phyloP scores from a whole-genome alignment of 2,797 vertebrate genomes.

The Pyrocephalus nanus region DNA sequence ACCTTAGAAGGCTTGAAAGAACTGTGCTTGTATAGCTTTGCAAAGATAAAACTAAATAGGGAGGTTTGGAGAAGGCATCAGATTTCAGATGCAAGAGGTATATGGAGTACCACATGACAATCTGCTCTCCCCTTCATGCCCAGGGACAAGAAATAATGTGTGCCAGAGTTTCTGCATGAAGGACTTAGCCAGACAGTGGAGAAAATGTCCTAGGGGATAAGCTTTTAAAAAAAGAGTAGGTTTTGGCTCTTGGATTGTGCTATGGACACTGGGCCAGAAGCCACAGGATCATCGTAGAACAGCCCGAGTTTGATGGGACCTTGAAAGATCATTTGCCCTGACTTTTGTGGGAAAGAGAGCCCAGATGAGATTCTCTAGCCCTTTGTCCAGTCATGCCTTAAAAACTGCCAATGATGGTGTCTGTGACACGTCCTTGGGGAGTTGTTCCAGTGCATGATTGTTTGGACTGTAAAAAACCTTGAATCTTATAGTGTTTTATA shows the following conservation, averaged over 20 bases:
- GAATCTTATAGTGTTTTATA: background rate
- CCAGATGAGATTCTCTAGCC: background rate
- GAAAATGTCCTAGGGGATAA: background rate
- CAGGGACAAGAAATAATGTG: background rate
- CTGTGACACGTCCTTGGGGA: background rate
- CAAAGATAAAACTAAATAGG: background rate
- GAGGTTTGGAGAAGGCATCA: background rate
- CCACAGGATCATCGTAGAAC: background rate
- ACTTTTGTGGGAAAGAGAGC: background rate
- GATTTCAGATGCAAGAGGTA: background rate
- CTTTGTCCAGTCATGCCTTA: background rate
- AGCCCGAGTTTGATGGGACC: background rate
- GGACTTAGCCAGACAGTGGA: background rate
- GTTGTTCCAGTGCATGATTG: background rate
- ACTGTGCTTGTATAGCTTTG: background rate
- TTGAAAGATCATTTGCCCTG: background rate
- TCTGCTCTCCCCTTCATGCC: background rate
- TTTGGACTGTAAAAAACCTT: background rate
- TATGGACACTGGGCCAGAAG: background rate
- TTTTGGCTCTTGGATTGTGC: background rate
- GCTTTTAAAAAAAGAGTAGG: background rate
- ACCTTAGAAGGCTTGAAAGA: background rate
- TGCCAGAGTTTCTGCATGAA: background rate
- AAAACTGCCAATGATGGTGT: background rate
- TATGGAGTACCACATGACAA: accelerated